These are phyloP conservation scores for Papilio polytes DNA, from an alignment of 1,140 invertebrate genomes.

Conservation along the genomic window DNA sequence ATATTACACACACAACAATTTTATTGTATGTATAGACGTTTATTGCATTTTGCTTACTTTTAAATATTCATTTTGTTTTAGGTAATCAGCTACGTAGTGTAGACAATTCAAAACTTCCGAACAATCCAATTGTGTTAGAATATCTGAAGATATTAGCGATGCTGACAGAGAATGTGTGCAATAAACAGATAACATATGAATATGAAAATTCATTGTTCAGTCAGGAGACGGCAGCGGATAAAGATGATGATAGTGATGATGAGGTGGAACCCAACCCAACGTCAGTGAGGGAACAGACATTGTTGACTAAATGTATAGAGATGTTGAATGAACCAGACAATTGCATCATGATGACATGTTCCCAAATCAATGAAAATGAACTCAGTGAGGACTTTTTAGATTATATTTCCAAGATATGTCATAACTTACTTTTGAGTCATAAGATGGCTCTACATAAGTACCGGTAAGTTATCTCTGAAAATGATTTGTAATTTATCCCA, in stretches of 20 bases:
- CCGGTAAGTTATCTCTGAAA: conserved; percentile 74
- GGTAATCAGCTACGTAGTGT: conserved; percentile 61
- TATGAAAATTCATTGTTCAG: conserved; percentile 77
- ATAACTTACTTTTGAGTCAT: conserved; percentile 90
- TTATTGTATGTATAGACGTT: too few relatives aligned
- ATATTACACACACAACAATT: too few relatives aligned
- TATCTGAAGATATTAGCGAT: conserved; percentile 78
- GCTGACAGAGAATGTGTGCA: conserved; percentile 78
- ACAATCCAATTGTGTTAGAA: conserved; percentile 67
- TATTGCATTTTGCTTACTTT: too few relatives aligned
- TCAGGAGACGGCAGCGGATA: conserved; percentile 79
- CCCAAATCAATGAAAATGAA: conserved; percentile 85
- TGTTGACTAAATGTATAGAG: conserved; percentile 74
- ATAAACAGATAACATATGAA: conserved; percentile 76
- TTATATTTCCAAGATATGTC: conserved; percentile 90
- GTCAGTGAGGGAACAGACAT: conserved; percentile 68
- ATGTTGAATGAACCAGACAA: conserved; percentile 88
- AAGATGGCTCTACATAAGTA: conserved; percentile 91
- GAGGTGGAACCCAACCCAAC: conserved; percentile 77
- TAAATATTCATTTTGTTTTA: conserved; percentile 52
- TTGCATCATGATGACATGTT: conserved; percentile 85
- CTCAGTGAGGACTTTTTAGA: conserved; percentile 85
- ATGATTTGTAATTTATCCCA: too few relatives aligned
- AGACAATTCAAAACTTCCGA: conserved; percentile 69
- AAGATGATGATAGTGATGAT: conserved; percentile 81